Base-by-base conservation (phyloP, 2,113 vertebrate species). In the Cyphomyrus plagiostoma region DNA sequence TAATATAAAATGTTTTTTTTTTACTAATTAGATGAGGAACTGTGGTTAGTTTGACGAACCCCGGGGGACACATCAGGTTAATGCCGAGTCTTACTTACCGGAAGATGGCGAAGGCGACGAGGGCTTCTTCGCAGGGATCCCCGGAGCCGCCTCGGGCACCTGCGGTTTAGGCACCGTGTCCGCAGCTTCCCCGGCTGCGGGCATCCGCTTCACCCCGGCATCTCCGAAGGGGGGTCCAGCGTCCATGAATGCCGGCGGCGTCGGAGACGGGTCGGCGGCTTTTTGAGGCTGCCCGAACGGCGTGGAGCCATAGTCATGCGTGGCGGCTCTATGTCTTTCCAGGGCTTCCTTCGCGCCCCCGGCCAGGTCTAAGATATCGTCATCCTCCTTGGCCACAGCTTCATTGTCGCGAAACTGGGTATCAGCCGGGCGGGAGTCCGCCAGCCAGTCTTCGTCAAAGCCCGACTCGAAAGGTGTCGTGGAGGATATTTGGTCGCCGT, bases 291-390 rank as follows among this genome's bases (percentile, higher is more conserved):
- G 11, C 5, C 91, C 93, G 0, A 88, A 90, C 17, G 91, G 88
- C 30, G 89, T 87, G 48, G 94, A 93, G 52, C 93, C 93, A 0
- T 52, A 53, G 4, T 87, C 85, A 26, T 58, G 39, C 85, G 52
- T 21, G 10, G 89, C 17, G 6, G 93, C 92, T 21, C 90, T 90
- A 93, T 95, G 94, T 48, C 94, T 90, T 62, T 93, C 91, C 90
- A 94, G 53, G 13, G 94, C 94, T 91, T 95, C 94, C 89, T 90
- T 92, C 70, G 93, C 94, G 6, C 95, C 95, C 70, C 95, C 95
- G 91, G 95, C 94, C 89, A 96, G 53, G 92, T 96, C 95, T 90
- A 96, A 93, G 46, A 96, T 96, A 7, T 95, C 95, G 3, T 95
- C 0, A 46, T 53, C 84, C 91, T 94, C 92, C 52, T 80, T 89